Conservation (phyloP, 2,113 vertebrate species). For the Pangasianodon hypophthalmus region DNA sequence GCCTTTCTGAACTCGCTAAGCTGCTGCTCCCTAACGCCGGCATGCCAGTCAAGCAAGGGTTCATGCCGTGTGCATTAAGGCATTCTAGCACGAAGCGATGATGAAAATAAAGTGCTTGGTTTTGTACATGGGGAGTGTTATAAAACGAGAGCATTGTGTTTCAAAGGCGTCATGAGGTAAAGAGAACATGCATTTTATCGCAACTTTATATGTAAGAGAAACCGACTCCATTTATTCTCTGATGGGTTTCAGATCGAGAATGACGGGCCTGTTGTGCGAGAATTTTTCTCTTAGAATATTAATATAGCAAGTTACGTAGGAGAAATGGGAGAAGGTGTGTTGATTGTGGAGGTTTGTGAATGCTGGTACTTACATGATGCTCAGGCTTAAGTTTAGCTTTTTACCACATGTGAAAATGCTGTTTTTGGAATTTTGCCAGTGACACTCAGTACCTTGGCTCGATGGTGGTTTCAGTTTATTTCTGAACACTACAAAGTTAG, state of each 20-base stretch:
- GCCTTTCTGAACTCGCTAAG: constrained; percentile 58
- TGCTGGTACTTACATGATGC: neutral
- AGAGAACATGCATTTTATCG: constrained; percentile 43
- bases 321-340: neutral
- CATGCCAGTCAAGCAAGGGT: constrained; percentile 45
- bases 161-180: constrained; percentile 11
- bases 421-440: neutral
- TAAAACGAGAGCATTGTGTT: constrained; percentile 27
- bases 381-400: neutral
- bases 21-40: constrained; percentile 41
- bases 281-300: neutral
- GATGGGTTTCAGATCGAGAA: constrained; percentile 21
- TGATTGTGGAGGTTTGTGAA: neutral
- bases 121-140: neutral
- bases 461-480: neutral
- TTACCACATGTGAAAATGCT: neutral
- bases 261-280: neutral
- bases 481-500: neutral
- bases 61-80: constrained; percentile 46
- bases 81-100: constrained; percentile 36
- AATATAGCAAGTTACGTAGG: neutral
- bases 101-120: constrained; percentile 43
- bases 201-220: constrained; percentile 32
- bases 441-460: neutral
- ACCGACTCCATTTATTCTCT: constrained; percentile 27